Percentiles rank a stretch among this genome's conserved stretches.
phyloP scores from a whole-genome alignment of 2,113 vertebrate species.

The Cichladusa arquata region DNA sequence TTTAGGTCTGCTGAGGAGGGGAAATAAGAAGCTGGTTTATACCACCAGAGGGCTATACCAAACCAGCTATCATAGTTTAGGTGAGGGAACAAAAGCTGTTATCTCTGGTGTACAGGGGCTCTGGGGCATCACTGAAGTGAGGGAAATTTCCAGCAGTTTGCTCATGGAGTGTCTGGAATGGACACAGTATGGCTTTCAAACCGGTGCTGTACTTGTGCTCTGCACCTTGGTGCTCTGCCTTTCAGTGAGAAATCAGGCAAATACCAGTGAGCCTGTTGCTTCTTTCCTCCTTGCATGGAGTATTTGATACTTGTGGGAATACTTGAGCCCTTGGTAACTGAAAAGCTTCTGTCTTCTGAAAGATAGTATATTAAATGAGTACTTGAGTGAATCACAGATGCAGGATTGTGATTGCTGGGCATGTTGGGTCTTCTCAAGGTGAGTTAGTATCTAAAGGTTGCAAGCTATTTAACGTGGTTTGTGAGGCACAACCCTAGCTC shows the following conservation, averaged over 20 bases:
- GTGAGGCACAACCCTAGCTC: background rate
- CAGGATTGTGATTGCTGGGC: background rate
- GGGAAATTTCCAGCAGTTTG: background rate
- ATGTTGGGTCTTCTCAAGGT: constrained; percentile 15
- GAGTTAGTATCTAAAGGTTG: constrained; percentile 1
- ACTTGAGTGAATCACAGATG: constrained; percentile 15
- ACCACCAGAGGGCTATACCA: constrained; percentile 14
- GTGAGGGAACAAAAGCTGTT: background rate
- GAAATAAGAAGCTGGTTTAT: background rate
- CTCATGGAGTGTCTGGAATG: background rate
- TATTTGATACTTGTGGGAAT: constrained; percentile 5
- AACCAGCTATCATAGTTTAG: background rate
- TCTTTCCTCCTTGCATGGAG: background rate
- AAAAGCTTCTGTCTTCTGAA: background rate
- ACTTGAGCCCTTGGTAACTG: background rate
- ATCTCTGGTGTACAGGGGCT: background rate
- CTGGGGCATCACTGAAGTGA: background rate
- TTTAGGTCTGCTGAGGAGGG: background rate
- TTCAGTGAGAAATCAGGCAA: background rate
- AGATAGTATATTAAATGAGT: background rate
- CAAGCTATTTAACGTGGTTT: background rate
- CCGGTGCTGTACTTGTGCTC: background rate
- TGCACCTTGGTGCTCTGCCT: background rate
- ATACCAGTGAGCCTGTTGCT: background rate
- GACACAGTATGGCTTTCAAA: background rate